Evolutionary conservation across 1,140 invertebrate genomes (phyloP).

Genomic region (Pteromalus puparum): DNA sequence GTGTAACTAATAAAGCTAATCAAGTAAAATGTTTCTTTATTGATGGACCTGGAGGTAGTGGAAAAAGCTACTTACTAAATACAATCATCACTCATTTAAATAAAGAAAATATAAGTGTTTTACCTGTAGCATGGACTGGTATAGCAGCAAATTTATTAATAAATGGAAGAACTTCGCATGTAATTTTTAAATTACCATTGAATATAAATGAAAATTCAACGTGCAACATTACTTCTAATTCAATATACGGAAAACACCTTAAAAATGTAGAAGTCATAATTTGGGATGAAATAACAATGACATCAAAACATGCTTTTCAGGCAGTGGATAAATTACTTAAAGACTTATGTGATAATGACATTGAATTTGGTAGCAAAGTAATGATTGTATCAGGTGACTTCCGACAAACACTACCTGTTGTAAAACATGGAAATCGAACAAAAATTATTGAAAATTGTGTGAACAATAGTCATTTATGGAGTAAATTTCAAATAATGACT

Average conservation of each 20-base stretch:
- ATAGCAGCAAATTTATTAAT: conserved; percentile 6
- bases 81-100: neutral
- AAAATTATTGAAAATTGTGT: conserved; percentile 20
- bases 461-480: conserved; percentile 26
- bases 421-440: neutral
- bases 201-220: neutral
- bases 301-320: neutral
- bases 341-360: neutral
- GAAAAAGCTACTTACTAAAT: neutral
- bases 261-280: neutral
- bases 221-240: neutral
- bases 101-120: neutral
- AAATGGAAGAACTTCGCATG: neutral
- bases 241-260: neutral
- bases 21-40: neutral
- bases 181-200: conserved; percentile 15
- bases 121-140: neutral
- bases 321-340: neutral
- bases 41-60: neutral
- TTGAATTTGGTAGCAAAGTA: conserved; percentile 2
- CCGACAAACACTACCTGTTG: neutral
- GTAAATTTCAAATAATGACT: neutral
- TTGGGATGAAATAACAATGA: neutral
- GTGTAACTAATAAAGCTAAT: too few species aligned
- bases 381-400: conserved; percentile 6